Evolutionary conservation across 2,113 vertebrate species (phyloP), one percentile per base, ranked within the genome.

Genomic region (Poeciliopsis turrubarensis): DNA sequence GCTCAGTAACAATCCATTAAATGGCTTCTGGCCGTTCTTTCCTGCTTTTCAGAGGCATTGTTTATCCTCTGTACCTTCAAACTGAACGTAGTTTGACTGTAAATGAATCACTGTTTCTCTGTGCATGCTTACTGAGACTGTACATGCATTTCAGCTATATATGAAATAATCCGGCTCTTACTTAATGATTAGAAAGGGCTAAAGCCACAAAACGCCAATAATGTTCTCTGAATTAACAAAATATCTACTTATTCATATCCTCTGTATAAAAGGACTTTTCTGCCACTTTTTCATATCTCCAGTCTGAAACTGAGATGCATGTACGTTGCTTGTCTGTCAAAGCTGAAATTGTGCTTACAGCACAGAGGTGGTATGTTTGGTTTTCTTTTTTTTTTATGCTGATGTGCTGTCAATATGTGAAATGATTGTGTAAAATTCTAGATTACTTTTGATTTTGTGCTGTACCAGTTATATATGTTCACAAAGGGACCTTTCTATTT

Each of bases 81-180:
- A 57, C 31, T 74, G 73, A 83, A 78, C 60, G 63, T 73, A 47
- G 73, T 76, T 70, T 80, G 72, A 66, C 77, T 86, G 69, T 87
- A 77, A 85, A 73, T 47, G 78, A 78, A 61, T 89, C 70, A 82
- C 70, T 89, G 85, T 90, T 87, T 86, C 57, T 86, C 82, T 75
- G 89, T 92, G 91, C 92, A 93, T 93, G 90, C 86, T 91, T 90
- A 89, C 89, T 90, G 90, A 92, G 83, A 63, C 72, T 91, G 84
- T 85, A 87, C 87, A 80, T 90, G 82, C 82, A 75, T 89, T 89
- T 91, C 78, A 83, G 70, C 72, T 83, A 54, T 70, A 10, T 80
- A 67, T 70, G 31, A 70, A 80, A 65, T 30, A 32, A 41, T 69
- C 72, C 61, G 71, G 77, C 86, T 83, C 47, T 57, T 63, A 70